Evolutionary conservation across 2,797 vertebrate species (phyloP), one percentile per base, ranked within the genome.

Genomic region (Taeniopygia guttata): DNA sequence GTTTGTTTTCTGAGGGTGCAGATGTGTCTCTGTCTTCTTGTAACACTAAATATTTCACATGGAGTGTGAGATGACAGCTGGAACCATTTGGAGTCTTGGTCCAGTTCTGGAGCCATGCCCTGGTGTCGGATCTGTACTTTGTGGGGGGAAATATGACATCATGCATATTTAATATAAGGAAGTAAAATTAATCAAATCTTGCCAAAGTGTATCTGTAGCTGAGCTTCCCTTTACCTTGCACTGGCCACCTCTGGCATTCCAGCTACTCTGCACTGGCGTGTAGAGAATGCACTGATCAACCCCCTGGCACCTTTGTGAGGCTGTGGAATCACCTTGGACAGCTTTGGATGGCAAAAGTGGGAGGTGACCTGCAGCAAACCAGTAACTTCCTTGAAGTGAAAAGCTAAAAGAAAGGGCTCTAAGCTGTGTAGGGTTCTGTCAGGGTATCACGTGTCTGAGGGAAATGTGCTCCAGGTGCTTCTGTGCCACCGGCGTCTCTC

Each of bases 291-390:
- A 80, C 92, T 62, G 63, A 87, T 91, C 76, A 60, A 7, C 60
- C 93, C 84, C 90, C 93, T 91, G 95, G 94, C 86, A 87, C 95
- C 80, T 92, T 87, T 23, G 18, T 58, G 93, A 92, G 88, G 74
- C 94, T 68, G 2, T 46, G 82, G 42, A 73, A 48, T 80, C 82
- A 46, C 78, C 78, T 29, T 22, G 42, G 76, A 43, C 67, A 67
- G 46, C 42, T 13, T 14, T 4, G 14, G 46, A 19, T 38, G 63
- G 32, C 51, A 54, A 11, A 70, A 45, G 49, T 11, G 10, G 48
- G 84, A 63, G 52, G 32, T 26, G 45, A 32, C 48, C 43, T 60
- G n/a, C 38, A 36, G 51, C 3, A 9, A 69, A 23, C 20, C 45
- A 18, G 22, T 32, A 25, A 17, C 12, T n/a, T 40, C n/a, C 70